Base-by-base conservation (phyloP, 2,888 invertebrate genomes). In the Andrena chrysosceles region DNA sequence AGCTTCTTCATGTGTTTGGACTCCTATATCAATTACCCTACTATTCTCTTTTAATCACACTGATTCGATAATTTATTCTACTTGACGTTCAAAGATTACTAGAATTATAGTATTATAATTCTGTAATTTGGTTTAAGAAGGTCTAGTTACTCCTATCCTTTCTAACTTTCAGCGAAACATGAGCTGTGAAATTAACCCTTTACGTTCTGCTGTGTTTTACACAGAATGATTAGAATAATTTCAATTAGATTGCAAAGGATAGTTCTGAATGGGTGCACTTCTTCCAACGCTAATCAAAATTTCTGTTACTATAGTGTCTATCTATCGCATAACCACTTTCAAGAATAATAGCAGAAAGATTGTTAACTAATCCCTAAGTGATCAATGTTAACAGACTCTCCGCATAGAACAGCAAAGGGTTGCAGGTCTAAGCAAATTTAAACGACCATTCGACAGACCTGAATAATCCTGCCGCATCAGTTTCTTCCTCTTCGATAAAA, bases 1-100 rank as follows among this genome's bases (percentile, higher is more conserved):
- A 48, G 64, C 48, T 48, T 10, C 31, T 48, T 23, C 54, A 26
- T 69, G 52, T 26, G 35, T 35, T 48, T 23, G 52, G 23, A 16
- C 64, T 68, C 4, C 54, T 78, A 68, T 16, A 60, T n/a, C 20
- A 33, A 23, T 73, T 54, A 67, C 10, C 35, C 23, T 73, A 67
- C 20, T 26, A 26, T 52, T 56, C 8, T 54, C 20, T 16, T 29
- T 6, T 6, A 64, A 52, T 72, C 48, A 33, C 49, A 16, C 2
- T 33, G 29, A 16, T 31, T 60, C 68, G 42, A 54, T 6, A 2
- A 54, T 42, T 35, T 59, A 5, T 49, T 29, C 49, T 64, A 67
- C 49, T n/a, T 35, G 52, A 56, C 16, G 10, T 26, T 10, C 23
- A 26, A 20, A 23, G 8, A 31, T 16, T 20, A 6, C 20, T 13